Conservation (phyloP, 2,113 vertebrate genomes). For the Oophaga pumilio region DNA sequence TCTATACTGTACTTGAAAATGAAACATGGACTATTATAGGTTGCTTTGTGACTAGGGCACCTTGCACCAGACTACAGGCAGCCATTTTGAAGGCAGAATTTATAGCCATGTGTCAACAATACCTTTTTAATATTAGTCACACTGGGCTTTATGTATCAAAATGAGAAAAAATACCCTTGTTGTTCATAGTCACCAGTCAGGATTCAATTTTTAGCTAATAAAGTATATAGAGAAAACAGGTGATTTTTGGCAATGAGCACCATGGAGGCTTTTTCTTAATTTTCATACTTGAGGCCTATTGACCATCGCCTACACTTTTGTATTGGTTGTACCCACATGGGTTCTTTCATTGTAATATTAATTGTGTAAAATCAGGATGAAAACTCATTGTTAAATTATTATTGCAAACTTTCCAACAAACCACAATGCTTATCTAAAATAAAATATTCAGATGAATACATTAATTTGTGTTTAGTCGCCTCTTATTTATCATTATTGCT, state of each 20-base stretch:
- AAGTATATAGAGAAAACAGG: neutral
- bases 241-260: neutral
- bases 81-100: neutral
- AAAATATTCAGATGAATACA: conserved; percentile 1
- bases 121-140: neutral
- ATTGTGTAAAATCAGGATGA: neutral
- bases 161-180: neutral
- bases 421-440: neutral
- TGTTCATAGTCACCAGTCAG: neutral
- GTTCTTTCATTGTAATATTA: neutral
- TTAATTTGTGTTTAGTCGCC: neutral
- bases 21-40: neutral
- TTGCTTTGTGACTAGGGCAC: neutral
- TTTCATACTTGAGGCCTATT: neutral
- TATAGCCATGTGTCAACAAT: neutral
- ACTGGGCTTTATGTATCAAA: neutral
- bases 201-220: neutral
- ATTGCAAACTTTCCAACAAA: neutral
- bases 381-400: neutral
- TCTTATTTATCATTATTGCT: neutral
- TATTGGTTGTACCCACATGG: neutral
- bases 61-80: neutral
- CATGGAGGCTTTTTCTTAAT: neutral
- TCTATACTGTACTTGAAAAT: neutral
- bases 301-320: neutral